These are phyloP conservation scores for Heliconius hermathena DNA, from an alignment of 1,140 invertebrate genomes.

Conservation along the genomic window DNA sequence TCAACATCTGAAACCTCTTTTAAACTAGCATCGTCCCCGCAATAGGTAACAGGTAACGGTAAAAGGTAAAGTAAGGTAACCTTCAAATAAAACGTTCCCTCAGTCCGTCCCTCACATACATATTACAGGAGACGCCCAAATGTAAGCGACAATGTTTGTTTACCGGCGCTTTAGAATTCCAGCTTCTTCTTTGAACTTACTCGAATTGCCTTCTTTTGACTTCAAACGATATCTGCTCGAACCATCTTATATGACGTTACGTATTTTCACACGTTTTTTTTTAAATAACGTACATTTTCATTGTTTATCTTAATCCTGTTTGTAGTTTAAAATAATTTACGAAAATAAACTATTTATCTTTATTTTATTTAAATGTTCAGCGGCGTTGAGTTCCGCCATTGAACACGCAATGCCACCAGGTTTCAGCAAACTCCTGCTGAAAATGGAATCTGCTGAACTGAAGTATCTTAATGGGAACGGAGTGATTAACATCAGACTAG, in stretches of 20 bases:
- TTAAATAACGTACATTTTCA: not conserved
- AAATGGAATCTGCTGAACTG: too few relatives aligned
- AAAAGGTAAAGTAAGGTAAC: not conserved
- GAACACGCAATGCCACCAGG: too few relatives aligned
- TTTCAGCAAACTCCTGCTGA: too few relatives aligned
- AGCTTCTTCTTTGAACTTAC: not conserved
- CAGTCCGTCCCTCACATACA: not conserved
- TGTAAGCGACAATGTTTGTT: slow-evolving; percentile 8
- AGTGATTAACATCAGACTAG: too few relatives aligned
- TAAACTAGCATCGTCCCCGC: too few relatives aligned
- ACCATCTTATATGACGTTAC: not conserved
- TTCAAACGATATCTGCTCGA: not conserved
- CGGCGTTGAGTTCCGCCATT: too few relatives aligned
- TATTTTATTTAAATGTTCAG: too few relatives aligned
- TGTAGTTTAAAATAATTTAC: not conserved
- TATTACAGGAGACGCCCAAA: slow-evolving; percentile 10
- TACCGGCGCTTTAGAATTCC: slow-evolving; percentile 1
- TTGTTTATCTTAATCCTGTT: not conserved
- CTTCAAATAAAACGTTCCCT: not conserved
- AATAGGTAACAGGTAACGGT: not conserved
- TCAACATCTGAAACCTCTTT: too few relatives aligned
- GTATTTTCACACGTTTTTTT: not conserved
- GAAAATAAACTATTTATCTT: too few relatives aligned
- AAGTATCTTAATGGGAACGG: too few relatives aligned
- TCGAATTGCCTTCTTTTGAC: slow-evolving; percentile 15